Evolutionary conservation across 2,113 vertebrate species (phyloP).

Genomic region (Marmota monax): DNA sequence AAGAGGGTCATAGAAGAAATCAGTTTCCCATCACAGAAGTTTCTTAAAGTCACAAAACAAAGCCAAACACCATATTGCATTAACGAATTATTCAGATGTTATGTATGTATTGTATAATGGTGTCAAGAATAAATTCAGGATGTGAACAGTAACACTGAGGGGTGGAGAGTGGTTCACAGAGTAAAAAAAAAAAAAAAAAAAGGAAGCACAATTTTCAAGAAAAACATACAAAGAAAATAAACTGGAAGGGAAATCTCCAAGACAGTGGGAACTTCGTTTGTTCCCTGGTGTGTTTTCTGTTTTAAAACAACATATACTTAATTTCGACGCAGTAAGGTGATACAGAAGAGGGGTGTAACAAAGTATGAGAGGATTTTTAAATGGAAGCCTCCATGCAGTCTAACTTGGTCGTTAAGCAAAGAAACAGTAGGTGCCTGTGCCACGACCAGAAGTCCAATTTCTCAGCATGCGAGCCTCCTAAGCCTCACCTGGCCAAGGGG

Average conservation of each 20-base stretch:
- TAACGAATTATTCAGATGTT: constrained; percentile 14
- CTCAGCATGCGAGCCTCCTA: background rate
- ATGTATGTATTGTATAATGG: background rate
- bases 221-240: background rate
- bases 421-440: background rate
- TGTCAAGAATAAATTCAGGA: constrained; percentile 29
- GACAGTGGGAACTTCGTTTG: background rate
- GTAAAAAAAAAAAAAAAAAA: background rate
- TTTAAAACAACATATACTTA: background rate
- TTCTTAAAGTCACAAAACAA: background rate
- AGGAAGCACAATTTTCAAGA: background rate
- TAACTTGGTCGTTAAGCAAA: background rate
- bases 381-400: background rate
- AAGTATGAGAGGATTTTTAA: background rate
- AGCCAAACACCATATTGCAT: background rate
- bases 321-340: background rate
- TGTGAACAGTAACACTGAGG: background rate
- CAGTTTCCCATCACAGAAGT: background rate
- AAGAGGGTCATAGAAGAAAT: background rate
- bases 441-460: background rate
- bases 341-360: background rate
- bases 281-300: background rate
- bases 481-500: constrained; percentile 93
- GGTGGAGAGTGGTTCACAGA: background rate
- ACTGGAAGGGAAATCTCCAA: background rate